Percentiles rank a stretch among this genome's conserved stretches.
Evolutionary conservation across 2,113 vertebrate species (phyloP).

Genomic region (Stictonetta naevosa): DNA sequence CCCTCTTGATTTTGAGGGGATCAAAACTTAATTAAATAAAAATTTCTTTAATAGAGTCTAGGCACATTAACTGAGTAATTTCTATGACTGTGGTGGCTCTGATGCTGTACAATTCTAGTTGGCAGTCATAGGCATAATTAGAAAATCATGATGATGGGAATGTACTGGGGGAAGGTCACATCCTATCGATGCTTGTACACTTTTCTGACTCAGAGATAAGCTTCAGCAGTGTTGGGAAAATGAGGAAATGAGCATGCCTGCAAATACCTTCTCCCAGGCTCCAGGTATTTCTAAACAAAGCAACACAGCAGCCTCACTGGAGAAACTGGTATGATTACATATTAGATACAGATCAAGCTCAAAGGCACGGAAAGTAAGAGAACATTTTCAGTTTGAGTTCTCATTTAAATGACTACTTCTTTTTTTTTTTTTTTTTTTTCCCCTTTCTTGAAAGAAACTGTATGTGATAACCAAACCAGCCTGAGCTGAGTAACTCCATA

Average conservation of each 20-base stretch:
- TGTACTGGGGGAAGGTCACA: constrained; percentile 21
- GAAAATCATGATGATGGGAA: not conserved
- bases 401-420: not conserved
- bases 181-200: accelerated
- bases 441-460: not conserved
- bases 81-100: not conserved
- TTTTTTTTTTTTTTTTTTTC: not conserved
- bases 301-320: not conserved
- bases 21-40: constrained; percentile 14
- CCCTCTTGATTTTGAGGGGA: not conserved
- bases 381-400: not conserved
- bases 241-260: not conserved
- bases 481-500: not conserved
- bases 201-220: not conserved
- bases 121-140: constrained; percentile 22
- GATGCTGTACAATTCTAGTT: not conserved
- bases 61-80: constrained; percentile 20
- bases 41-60: constrained; percentile 6
- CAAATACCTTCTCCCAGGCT: not conserved
- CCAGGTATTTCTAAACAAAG: not conserved
- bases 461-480: not conserved
- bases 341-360: not conserved
- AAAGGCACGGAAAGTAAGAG: not conserved
- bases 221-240: not conserved
- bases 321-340: accelerated